Evolutionary conservation across 92 coral and sea anemone species (phyloP), one percentile per base, ranked within the genome.

Genomic region (Paragorgia papillata): DNA sequence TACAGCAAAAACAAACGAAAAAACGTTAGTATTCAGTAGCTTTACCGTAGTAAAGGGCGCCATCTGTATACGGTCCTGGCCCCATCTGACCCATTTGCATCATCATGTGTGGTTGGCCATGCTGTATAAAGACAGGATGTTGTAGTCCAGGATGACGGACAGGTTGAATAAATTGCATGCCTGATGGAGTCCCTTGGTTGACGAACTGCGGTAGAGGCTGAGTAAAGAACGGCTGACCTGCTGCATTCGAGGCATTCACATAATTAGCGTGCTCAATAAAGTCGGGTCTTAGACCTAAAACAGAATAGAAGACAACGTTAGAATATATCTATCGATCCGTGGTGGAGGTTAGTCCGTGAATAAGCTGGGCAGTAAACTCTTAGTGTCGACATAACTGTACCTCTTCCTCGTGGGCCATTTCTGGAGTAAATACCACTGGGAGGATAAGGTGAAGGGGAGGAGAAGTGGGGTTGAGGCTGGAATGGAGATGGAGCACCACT

Each of bases 171-270:
- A 9, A 53, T 0, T 9, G 17, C 76, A 69, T 30, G 13, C 61
- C 60, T 49, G 62, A 39, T 6, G 75, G 75, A 20, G 39, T 29
- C 18, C 64, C 49, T 19, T 51, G 75, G 25, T 22, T 63, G 27
- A 71, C 54, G 35, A 30, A 53, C 30, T 31, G 78, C 0, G 20
- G 40, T 10, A 56, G 35, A 18, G 39, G 78, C 2, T 53, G 78
- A 55, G 78, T 64, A 71, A 29, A 71, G 32, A 71, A 71, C 0
- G 78, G 78, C 28, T 71, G 78, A 1, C 78, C 78, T n/a, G 78
- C 22, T 0, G 78, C 78, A 54, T 32, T 71, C 6, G 64, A 26
- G 4, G 78, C 78, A 33, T 71, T 71, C 49, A 71, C 51, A 20
- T 53, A 71, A n/a, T 58, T 58, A 12, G 46, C 2, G n/a, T 22